Conservation (phyloP, 2,888 invertebrate genomes). For the Pammene aurita region DNA sequence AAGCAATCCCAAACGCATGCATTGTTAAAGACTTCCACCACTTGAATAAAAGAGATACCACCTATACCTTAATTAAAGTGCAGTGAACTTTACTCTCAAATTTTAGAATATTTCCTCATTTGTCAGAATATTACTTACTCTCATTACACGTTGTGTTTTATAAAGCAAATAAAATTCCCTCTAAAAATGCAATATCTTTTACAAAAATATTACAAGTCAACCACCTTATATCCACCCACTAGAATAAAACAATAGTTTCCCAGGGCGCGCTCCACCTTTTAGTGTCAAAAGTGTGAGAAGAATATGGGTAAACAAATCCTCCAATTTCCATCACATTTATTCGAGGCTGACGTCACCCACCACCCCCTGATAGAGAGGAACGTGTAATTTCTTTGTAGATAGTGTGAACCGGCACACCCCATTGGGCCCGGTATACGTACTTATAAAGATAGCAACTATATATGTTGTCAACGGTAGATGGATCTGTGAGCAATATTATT, state of each 20-base stretch:
- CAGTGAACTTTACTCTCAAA: too few species aligned
- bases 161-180: background rate
- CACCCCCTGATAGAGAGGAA: conserved; percentile 63
- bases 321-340: conserved; percentile 84
- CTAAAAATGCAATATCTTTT: conserved; percentile 2
- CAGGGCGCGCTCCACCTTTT: conserved; percentile 73
- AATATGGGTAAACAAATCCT: conserved; percentile 84
- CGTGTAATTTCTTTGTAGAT: conserved; percentile 81
- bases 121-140: background rate
- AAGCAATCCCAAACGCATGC: too few species aligned
- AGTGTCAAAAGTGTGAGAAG: conserved; percentile 82
- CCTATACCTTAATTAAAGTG: too few species aligned
- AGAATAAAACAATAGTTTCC: conserved; percentile 60
- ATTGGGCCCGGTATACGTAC: conserved; percentile 59
- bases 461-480: conserved; percentile 64
- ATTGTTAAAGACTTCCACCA: too few species aligned
- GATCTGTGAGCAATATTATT: conserved; percentile 66
- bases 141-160: background rate
- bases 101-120: too few species aligned
- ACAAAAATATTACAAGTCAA: background rate
- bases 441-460: conserved; percentile 68
- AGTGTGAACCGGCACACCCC: conserved; percentile 75
- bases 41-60: too few species aligned
- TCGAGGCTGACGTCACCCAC: conserved; percentile 71
- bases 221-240: conserved; percentile 40